phyloP scores from a whole-genome alignment of 2,113 vertebrate genomes.

The Myotis yumanensis region DNA sequence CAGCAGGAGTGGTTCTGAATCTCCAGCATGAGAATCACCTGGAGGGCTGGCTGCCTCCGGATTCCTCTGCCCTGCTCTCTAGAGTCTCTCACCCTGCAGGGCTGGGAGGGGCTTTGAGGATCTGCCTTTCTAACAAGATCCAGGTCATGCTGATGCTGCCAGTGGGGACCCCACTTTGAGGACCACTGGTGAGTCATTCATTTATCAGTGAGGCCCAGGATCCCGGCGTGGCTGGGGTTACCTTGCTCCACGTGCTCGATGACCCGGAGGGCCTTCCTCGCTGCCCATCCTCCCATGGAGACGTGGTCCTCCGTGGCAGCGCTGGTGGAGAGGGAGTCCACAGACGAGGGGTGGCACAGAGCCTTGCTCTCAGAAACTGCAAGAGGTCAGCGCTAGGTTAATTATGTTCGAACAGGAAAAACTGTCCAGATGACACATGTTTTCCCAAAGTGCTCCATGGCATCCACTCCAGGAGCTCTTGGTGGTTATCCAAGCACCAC shows the following conservation, averaged over 20 bases:
- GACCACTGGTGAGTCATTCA: rapidly evolving
- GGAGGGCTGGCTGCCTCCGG: not conserved
- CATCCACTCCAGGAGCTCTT: not conserved
- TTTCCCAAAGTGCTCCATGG: not conserved
- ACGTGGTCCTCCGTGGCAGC: conserved; percentile 98
- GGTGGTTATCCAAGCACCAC: not conserved
- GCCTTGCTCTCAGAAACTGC: conserved; percentile 98
- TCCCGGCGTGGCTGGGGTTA: conserved; percentile 65
- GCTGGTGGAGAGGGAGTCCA: conserved; percentile 98
- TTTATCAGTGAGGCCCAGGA: rapidly evolving
- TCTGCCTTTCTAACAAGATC: not conserved
- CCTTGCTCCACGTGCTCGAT: conserved; percentile 98
- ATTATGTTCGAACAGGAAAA: not conserved
- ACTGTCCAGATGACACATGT: no score
- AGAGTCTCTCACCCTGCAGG: not conserved
- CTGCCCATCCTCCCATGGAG: conserved; percentile 99
- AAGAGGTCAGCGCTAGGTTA: conserved; percentile 66
- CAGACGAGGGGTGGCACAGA: conserved; percentile 97
- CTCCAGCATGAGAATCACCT: not conserved
- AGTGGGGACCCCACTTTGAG: rapidly evolving
- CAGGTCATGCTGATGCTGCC: not conserved
- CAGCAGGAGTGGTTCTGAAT: not conserved
- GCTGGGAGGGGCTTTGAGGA: not conserved
- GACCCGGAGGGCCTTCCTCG: conserved; percentile 95
- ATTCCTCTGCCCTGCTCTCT: not conserved